Percentiles rank a stretch among this genome's conserved stretches.
phyloP scores from a whole-genome alignment of 2,888 invertebrate genomes.

The Acanthosepion lycidas region DNA sequence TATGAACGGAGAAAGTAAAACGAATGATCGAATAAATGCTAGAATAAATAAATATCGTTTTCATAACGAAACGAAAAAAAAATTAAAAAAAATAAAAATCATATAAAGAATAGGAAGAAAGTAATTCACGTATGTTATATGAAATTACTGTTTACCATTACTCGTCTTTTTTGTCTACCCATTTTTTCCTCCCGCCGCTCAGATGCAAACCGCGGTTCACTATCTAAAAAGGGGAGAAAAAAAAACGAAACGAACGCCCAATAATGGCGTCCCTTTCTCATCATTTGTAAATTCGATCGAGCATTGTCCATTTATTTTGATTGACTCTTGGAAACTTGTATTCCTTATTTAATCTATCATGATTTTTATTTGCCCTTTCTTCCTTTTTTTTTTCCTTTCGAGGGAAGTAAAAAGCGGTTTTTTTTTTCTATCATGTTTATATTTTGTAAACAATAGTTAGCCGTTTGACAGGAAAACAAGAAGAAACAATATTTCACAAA shows the following conservation, averaged over 20 bases:
- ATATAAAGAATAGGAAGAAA: too few species aligned
- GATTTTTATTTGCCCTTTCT: not conserved
- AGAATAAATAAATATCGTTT: too few species aligned
- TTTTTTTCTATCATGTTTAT: not conserved
- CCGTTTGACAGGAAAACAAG: not conserved
- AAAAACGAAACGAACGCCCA: not conserved
- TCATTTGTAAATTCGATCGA: not conserved
- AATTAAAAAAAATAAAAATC: too few species aligned
- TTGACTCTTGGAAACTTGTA: not conserved
- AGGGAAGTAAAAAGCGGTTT: not conserved
- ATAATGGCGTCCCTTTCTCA: not conserved
- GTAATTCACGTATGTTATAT: not conserved
- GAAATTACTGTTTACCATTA: not conserved
- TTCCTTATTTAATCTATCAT: not conserved
- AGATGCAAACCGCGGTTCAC: not conserved
- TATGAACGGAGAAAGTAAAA: too few species aligned
- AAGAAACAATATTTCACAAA: not conserved
- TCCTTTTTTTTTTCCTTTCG: not conserved
- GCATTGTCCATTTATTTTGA: constrained; percentile 33
- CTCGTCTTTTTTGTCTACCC: too few species aligned
- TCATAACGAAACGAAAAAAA: too few species aligned
- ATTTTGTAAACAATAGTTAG: not conserved
- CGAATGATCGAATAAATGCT: too few species aligned
- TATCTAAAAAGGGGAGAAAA: not conserved
- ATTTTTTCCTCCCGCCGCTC: not conserved